Evolutionary conservation across 2,797 vertebrate species (phyloP).

Genomic region (Scolopax bukidnonensis): DNA sequence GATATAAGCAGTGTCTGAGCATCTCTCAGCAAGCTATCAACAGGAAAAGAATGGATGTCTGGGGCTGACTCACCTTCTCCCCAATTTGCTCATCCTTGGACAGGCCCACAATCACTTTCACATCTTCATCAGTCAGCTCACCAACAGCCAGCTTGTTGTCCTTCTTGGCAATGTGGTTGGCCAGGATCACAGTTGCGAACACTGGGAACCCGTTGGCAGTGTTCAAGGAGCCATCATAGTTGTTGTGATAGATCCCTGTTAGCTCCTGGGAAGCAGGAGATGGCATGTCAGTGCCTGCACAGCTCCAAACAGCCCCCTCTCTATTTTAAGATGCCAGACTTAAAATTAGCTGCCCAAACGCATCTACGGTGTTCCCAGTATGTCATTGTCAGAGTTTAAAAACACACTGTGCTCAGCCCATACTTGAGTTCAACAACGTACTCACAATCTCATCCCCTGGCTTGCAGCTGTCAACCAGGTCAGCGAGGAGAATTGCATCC

Average conservation of each 20-base stretch:
- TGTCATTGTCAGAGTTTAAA: background rate
- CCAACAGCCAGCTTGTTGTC: slow-evolving; percentile 90
- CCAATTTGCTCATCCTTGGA: slow-evolving; percentile 95
- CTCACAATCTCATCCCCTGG: slow-evolving; percentile 98
- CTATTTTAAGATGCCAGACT: background rate
- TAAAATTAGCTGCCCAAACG: background rate
- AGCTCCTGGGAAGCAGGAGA: slow-evolving; percentile 84
- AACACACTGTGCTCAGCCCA: background rate
- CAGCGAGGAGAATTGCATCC: slow-evolving; percentile 93
- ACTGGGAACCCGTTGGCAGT: slow-evolving; percentile 95
- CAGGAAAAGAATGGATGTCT: background rate
- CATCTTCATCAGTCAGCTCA: slow-evolving; percentile 93
- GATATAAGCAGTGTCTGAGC: background rate
- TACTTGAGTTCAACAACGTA: background rate
- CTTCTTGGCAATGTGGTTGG: slow-evolving; percentile 91
- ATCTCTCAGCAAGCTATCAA: background rate
- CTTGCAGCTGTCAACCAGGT: slow-evolving; percentile 95
- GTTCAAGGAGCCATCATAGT: slow-evolving; percentile 97
- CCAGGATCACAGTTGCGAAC: slow-evolving; percentile 95
- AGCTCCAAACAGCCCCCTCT: background rate
- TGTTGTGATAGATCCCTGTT: slow-evolving; percentile 98
- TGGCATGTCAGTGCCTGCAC: background rate
- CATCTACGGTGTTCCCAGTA: rapidly evolving
- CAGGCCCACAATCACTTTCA: slow-evolving; percentile 90
- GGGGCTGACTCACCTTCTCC: slow-evolving; percentile 84